These are phyloP conservation scores for Lepus oiostolus DNA, from an alignment of 2,797 vertebrate species.

Conservation along the genomic window DNA sequence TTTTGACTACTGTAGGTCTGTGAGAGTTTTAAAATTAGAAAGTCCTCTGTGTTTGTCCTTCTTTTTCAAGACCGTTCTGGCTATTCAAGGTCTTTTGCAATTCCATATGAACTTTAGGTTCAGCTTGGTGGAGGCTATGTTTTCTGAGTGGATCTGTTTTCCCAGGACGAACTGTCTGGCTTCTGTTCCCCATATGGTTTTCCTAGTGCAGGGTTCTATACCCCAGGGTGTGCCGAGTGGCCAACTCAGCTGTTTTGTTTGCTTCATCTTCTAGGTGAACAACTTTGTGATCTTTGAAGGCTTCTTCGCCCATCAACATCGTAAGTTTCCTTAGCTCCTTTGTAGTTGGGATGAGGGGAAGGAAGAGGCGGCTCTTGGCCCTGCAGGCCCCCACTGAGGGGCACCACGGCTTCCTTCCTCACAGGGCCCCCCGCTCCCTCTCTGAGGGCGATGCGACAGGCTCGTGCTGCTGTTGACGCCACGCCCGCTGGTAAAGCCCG, in stretches of 20 bases:
- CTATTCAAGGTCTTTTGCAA: neutral
- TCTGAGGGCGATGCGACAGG: slow-evolving; percentile 78
- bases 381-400: slow-evolving; percentile 72
- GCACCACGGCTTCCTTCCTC: slow-evolving; percentile 78
- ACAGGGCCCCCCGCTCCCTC: slow-evolving; percentile 81
- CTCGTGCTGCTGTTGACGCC: slow-evolving; percentile 66
- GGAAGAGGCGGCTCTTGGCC: slow-evolving; percentile 49
- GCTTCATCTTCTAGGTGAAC: slow-evolving; percentile 91
- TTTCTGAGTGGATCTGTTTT: neutral
- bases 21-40: neutral
- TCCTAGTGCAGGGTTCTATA: neutral
- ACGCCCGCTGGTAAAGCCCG: slow-evolving; percentile 78
- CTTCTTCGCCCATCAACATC: slow-evolving; percentile 93
- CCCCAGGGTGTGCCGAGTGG: neutral
- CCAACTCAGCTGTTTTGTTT: neutral
- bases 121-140: neutral
- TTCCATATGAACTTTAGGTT: neutral
- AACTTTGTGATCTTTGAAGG: slow-evolving; percentile 98
- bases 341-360: slow-evolving; percentile 56
- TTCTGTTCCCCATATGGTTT: neutral
- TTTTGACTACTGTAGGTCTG: neutral
- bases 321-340: slow-evolving; percentile 85
- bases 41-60: neutral
- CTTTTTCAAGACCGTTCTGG: neutral
- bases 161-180: neutral